Conservation (phyloP, 2,113 vertebrate genomes). For the Ammodramus savannarum region DNA sequence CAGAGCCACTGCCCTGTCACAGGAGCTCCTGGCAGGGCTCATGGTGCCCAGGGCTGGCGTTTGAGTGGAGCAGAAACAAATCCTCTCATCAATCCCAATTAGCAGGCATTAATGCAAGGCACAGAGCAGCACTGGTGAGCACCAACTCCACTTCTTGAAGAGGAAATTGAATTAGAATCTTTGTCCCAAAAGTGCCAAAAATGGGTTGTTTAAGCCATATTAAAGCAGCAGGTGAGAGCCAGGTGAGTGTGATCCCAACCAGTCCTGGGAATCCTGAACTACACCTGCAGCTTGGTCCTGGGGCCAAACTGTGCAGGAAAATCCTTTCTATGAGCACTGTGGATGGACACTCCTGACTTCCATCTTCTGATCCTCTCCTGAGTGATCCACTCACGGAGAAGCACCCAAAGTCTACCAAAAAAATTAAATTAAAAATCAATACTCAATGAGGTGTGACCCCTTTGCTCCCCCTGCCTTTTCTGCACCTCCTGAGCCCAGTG, state of each 20-base stretch:
- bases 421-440: not conserved
- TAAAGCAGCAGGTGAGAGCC: not conserved
- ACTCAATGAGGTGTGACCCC: too few species aligned
- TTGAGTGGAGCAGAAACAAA: not conserved
- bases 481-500: accelerated
- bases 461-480: too few species aligned
- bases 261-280: not conserved
- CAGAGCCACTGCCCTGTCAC: not conserved
- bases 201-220: accelerated
- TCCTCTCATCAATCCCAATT: not conserved
- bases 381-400: not conserved
- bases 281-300: not conserved
- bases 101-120: not conserved
- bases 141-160: not conserved
- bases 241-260: not conserved
- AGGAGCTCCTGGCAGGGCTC: not conserved
- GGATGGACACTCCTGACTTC: not conserved
- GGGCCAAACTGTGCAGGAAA: not conserved
- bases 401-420: accelerated
- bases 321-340: accelerated
- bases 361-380: not conserved
- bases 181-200: not conserved
- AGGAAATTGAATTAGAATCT: not conserved
- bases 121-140: not conserved
- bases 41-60: not conserved